These are phyloP conservation scores for Brachymystax lenok DNA, from an alignment of 2,797 vertebrate genomes.

Conservation along the genomic window DNA sequence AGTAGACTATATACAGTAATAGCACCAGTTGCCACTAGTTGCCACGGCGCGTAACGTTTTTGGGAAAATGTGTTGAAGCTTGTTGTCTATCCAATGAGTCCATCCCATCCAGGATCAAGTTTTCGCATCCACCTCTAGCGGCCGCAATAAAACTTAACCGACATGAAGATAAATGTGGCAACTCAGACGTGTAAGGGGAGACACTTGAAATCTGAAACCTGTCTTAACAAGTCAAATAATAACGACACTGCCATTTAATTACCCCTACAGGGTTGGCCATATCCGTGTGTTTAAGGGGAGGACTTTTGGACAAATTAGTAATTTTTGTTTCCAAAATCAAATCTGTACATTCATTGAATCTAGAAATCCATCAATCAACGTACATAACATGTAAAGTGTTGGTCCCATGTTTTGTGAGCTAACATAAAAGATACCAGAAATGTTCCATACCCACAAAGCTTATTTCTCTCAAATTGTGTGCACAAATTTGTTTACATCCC, in stretches of 20 bases:
- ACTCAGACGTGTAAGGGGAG: conserved; percentile 95
- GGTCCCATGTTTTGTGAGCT: too few relatives aligned
- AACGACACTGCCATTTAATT: conserved; percentile 77
- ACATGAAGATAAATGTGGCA: conserved; percentile 93
- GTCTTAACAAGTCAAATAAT: conserved; percentile 75
- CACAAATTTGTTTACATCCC: too few relatives aligned
- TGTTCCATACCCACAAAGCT: too few relatives aligned
- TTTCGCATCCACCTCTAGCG: conserved; percentile 92
- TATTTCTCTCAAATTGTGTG: too few relatives aligned
- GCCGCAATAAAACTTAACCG: conserved; percentile 86
- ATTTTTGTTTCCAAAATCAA: not conserved
- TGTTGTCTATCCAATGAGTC: conserved; percentile 75
- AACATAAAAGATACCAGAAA: too few relatives aligned
- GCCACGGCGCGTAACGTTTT: conserved; percentile 47
- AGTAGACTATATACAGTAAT: conserved; percentile 21
- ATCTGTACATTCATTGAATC: not conserved
- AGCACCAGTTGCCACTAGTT: conserved; percentile 27
- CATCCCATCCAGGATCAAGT: conserved; percentile 80
- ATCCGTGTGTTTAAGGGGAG: not conserved
- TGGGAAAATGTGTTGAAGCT: conserved; percentile 54
- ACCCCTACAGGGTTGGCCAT: conserved; percentile 47
- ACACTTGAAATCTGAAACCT: conserved; percentile 98
- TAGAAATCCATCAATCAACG: too few relatives aligned
- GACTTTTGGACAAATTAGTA: not conserved
- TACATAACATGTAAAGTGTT: too few relatives aligned